Conservation (phyloP, 1,140 invertebrate species). For the Capitella teleta region DNA sequence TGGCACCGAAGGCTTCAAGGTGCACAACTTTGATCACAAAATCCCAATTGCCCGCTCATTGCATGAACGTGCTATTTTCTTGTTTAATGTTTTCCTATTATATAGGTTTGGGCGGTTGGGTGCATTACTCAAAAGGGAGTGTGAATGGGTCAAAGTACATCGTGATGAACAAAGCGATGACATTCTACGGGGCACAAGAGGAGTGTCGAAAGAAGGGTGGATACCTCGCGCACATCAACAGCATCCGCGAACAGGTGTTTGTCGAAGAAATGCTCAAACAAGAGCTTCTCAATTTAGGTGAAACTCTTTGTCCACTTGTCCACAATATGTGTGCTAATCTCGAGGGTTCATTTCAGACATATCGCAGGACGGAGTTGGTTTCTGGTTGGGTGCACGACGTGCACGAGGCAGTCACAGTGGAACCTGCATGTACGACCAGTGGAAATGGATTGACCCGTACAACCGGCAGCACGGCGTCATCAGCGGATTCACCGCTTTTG, state of each 20-base stretch:
- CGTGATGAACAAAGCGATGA: conserved; percentile 6
- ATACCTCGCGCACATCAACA: conserved; percentile 7
- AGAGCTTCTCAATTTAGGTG: conserved; percentile 4
- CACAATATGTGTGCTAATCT: neutral
- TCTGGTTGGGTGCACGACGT: conserved; percentile 9
- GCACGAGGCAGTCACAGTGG: conserved; percentile 6
- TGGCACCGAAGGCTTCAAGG: too few relatives aligned
- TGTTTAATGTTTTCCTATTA: neutral
- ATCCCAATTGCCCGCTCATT: too few relatives aligned
- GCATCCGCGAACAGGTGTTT: conserved; percentile 10
- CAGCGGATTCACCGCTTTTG: conserved; percentile 10
- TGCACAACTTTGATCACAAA: too few relatives aligned
- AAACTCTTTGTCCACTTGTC: too few relatives aligned
- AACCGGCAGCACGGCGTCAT: conserved; percentile 5
- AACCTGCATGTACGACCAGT: conserved; percentile 10
- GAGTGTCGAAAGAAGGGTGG: conserved; percentile 8
- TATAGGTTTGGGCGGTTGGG: conserved; percentile 6
- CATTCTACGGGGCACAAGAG: conserved; percentile 10
- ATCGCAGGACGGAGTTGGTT: neutral
- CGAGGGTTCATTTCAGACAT: neutral
- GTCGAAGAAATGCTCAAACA: conserved; percentile 5
- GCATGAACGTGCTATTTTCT: neutral
- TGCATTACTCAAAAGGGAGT: conserved; percentile 6
- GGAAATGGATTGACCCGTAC: conserved; percentile 11
- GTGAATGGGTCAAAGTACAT: conserved; percentile 8